phyloP scores from a whole-genome alignment of 2,888 invertebrate genomes.

The Thumatha senex region DNA sequence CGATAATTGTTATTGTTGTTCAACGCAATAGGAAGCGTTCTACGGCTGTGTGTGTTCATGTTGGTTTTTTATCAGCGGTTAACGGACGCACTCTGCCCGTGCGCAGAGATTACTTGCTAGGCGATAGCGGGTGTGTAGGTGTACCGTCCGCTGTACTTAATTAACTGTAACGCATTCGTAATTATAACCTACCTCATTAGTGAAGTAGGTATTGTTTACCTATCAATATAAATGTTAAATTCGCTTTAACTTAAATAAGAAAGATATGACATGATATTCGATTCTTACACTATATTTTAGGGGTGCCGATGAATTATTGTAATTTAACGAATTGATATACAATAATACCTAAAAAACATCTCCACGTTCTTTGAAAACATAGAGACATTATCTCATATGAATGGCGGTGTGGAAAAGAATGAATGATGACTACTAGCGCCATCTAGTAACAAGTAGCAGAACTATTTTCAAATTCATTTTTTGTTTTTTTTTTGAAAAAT shows the following conservation, averaged over 20 bases:
- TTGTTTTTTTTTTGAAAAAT: neutral
- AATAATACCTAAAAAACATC: neutral
- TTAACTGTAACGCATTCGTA: slow-evolving; percentile 19
- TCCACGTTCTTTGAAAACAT: slow-evolving; percentile 5
- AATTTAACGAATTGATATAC: no score
- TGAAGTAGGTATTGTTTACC: neutral
- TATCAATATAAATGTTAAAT: neutral
- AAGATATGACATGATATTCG: neutral
- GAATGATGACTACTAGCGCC: slow-evolving; percentile 22
- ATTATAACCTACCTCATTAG: slow-evolving; percentile 1
- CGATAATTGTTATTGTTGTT: slow-evolving; percentile 62
- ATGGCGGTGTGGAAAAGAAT: slow-evolving; percentile 11
- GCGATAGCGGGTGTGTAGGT: slow-evolving; percentile 61
- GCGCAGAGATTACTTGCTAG: slow-evolving; percentile 55
- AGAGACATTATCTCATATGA: slow-evolving; percentile 11
- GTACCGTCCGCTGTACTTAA: slow-evolving; percentile 67
- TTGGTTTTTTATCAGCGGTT: slow-evolving; percentile 67
- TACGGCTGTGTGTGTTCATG: slow-evolving; percentile 50
- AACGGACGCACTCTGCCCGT: slow-evolving; percentile 69
- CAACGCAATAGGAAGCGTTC: slow-evolving; percentile 58
- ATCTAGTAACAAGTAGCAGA: slow-evolving; percentile 32
- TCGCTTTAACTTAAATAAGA: neutral
- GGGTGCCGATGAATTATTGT: no score
- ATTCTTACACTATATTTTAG: neutral
- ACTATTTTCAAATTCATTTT: neutral